Percentiles rank a stretch among this genome's conserved stretches.
Conservation (phyloP, 1,140 invertebrate species). For the Macrobrachium nipponense region DNA sequence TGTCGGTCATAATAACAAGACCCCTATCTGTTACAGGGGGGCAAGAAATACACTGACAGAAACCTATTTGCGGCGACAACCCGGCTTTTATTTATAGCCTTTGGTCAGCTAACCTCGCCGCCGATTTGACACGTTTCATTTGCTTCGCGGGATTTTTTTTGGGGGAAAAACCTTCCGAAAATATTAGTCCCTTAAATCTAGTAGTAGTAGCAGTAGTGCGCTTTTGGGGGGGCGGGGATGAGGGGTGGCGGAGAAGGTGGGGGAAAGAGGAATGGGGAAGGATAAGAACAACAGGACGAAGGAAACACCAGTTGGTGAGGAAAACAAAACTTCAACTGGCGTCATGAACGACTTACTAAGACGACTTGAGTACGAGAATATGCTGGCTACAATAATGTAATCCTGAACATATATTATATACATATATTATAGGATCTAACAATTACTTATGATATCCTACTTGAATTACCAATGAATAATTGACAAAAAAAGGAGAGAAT, state of each 20-base stretch:
- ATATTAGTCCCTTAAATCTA: constrained; percentile 45
- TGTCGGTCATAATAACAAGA: constrained; percentile 63
- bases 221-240: too few species aligned
- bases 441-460: not conserved
- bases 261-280: too few species aligned
- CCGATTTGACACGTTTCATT: constrained; percentile 63
- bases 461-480: not conserved
- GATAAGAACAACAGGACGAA: too few species aligned
- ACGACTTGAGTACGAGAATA: too few species aligned
- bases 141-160: constrained; percentile 52
- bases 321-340: too few species aligned
- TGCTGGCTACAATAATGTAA: too few species aligned
- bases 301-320: too few species aligned
- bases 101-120: constrained; percentile 57
- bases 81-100: constrained; percentile 57
- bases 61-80: constrained; percentile 62
- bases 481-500: not conserved
- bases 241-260: too few species aligned
- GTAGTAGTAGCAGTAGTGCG: too few species aligned
- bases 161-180: constrained; percentile 45
- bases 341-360: too few species aligned
- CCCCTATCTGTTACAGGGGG: constrained; percentile 62
- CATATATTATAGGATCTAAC: too few species aligned
- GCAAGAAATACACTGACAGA: constrained; percentile 64
- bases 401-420: too few species aligned